Evolutionary conservation across 2,113 vertebrate genomes (phyloP), one percentile per base, ranked within the genome.

Genomic region (Neotoma lepida): DNA sequence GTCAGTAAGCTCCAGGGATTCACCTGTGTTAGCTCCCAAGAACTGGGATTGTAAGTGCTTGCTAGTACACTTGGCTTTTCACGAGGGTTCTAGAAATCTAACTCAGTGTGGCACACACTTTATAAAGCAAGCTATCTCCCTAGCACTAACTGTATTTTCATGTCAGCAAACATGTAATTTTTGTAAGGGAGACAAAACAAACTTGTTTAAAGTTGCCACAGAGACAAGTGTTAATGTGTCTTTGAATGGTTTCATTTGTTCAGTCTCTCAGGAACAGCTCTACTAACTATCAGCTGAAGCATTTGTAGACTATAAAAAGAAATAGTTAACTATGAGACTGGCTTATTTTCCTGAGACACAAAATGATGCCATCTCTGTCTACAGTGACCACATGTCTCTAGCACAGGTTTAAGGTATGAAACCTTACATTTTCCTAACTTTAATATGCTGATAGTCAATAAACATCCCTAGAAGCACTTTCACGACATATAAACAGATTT

Each of bases 401-500:
- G 22, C 44, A 1, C 44, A 49, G 86, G 2, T 87, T 0, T 90
- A 82, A 93, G 7, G 56, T 35, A 46, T 49, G 46, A 92, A 70
- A 41, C 0, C 64, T 82, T 28, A 82, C 66, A 89, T 76, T 87
- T 63, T 84, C 56, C 66, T 63, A 81, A 84, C 86, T 98, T 90
- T 84, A 64, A 68, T 33, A 73, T 85, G 44, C 88, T 97, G 78
- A 94, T 33, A 96, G 86, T 97, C 96, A 97, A 96, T 56, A 96
- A 94, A 63, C 28, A 93, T 14, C 80, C 49, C 61, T 82, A 97
- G 96, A 98, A 98, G 90, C 86, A 94, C 97, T 98, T 98, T 87
- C 78, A 44, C 93, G 93, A 76, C 97, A 87, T 96, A 46, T 89
- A 98, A 97, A 98, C 95, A 95, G 94, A 98, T 98, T 95, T 94